Evolutionary conservation across 2,888 invertebrate genomes (phyloP), one percentile per base, ranked within the genome.

Genomic region (Spodoptera littoralis): DNA sequence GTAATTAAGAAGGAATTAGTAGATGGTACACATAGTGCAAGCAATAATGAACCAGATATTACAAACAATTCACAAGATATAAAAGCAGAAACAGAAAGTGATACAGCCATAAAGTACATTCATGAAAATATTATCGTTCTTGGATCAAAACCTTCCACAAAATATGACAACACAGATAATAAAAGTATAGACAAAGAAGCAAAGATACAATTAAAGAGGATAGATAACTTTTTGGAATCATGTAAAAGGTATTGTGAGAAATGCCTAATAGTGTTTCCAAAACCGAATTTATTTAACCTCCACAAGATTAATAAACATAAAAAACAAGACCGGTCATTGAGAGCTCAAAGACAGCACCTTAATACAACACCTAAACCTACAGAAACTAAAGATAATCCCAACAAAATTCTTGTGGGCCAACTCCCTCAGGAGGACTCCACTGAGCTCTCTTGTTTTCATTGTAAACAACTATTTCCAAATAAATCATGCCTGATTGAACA

Each of bases 211-310:
- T 64, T 92, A 50, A 72, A 83, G 67, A 84, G 91, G 74, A 62
- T 90, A 47, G 77, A 76, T 30, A 56, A 69, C 12, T 87, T 84
- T 70, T 83, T 92, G 63, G 70, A 79, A 46, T 81, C 60, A 42
- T 87, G 86, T 75, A 78, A 73, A n/a, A 83, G 83, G 64, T 93
- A 84, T 77, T 93, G 92, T 77, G 72, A 78, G 60, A 49, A 66
- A 27, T 93, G 92, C 77, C 69, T 67, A n/a, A 91, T 85, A 71
- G 80, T 92, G 36, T 93, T 92, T 81, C 81, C 89, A 44, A 80
- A 79, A 54, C 71, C 59, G 60, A 36, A 60, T 3, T 59, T 60
- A 1, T 57, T 57, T 8, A 58, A 50, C n/a, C 27, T 60, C 18
- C 72, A 72, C 43, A 41, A 45, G 41, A 18, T 27, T 49, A 43